Base-by-base conservation (phyloP, 2,113 vertebrate species). In the Zosterops lateralis region DNA sequence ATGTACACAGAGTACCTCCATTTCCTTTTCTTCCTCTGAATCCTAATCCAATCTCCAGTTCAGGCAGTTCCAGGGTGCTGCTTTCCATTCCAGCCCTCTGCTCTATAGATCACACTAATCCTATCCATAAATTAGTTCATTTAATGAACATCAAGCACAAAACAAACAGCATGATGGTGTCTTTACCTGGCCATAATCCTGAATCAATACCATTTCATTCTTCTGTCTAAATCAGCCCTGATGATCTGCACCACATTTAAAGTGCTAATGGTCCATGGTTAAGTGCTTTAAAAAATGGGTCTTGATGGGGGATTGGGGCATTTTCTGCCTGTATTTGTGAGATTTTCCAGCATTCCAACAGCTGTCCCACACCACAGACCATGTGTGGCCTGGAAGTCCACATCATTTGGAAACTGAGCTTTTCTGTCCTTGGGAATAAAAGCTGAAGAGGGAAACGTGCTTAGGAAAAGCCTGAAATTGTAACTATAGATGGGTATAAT, bases 171-270 rank as follows among this genome's bases (percentile, higher is more conserved):
- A 1, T 56, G 67, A 84, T 64, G 60, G 22, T 17, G 22, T 53
- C 85, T 95, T 95, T 90, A 90, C 79, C 79, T 74, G 44, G 47
- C 68, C 72, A 65, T 90, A 86, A 94, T 94, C 95, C 93, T 47
- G 64, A 90, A 95, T 95, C 82, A 87, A 91, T 95, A 84, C 16
- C 28, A 21, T 83, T 89, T 64, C 47, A 40, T 74, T 79, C 89
- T 87, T 73, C 65, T 77, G 58, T 17, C 67, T 89, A 58, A 80
- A 92, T 79, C 51, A 76, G 66, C 16, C 3, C 36, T 38, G 78
- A 50, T 54, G 38, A 67, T 80, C 78, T 58, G 51, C 14, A 29
- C 71, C 76, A 74, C n/a, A 1, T 53, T 85, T 74, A 19, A 77
- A 71, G 44, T 50, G 40, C 61, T 95, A 87, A 92, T 91, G 54